Percentiles rank a stretch among this genome's conserved stretches.
Evolutionary conservation across 2,113 vertebrate genomes (phyloP).

Genomic region (Eolophus roseicapilla): DNA sequence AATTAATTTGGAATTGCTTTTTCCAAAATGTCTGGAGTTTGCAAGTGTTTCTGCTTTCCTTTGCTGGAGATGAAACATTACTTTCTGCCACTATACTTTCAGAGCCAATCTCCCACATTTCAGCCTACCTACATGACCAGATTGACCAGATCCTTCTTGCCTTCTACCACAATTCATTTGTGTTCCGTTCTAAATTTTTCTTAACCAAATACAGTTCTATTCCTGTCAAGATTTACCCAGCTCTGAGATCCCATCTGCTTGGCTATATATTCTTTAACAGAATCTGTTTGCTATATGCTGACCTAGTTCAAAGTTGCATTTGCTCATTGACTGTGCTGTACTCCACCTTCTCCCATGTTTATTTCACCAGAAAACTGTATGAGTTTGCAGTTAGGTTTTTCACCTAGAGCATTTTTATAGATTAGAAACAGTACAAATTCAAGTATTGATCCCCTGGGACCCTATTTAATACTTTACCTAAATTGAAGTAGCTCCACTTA

Average conservation of each 20-base stretch:
- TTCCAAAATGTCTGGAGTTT: background rate
- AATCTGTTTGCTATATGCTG: conserved; percentile 40
- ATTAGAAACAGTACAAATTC: conserved; percentile 49
- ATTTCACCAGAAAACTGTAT: conserved; percentile 26
- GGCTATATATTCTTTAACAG: conserved; percentile 38
- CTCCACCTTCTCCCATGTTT: conserved; percentile 43
- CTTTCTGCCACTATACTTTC: background rate
- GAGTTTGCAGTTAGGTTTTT: conserved; percentile 24
- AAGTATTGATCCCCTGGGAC: conserved; percentile 47
- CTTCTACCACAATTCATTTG: conserved; percentile 45
- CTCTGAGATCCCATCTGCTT: conserved; percentile 57
- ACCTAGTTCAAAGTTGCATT: conserved; percentile 63
- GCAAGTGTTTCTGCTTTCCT: conserved; percentile 26
- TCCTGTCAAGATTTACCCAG: conserved; percentile 56
- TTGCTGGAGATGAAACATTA: background rate
- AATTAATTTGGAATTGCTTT: conserved; percentile 53
- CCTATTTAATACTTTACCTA: conserved; percentile 52
- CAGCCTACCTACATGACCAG: background rate
- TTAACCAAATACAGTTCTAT: conserved; percentile 48
- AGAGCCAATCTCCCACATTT: background rate
- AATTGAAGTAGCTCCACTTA: conserved; percentile 54
- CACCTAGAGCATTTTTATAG: conserved; percentile 42
- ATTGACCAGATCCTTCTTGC: background rate
- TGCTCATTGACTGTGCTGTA: conserved; percentile 22
- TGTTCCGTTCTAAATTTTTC: conserved; percentile 22